Percentiles rank a stretch among this genome's conserved stretches.
phyloP scores from a whole-genome alignment of 2,888 invertebrate genomes.

The Idaea dimidiata region DNA sequence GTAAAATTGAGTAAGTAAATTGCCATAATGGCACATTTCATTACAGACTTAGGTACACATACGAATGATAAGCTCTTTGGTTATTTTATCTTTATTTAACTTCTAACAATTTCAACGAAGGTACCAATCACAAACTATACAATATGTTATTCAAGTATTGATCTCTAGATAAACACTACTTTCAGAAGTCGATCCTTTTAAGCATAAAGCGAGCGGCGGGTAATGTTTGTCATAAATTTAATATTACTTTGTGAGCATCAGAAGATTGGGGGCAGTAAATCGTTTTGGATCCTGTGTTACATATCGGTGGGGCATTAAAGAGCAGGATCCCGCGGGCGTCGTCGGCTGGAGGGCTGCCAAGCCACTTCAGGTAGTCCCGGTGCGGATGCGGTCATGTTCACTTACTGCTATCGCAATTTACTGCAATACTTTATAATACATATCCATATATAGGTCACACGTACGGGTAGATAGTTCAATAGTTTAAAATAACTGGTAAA shows the following conservation, averaged over 20 bases:
- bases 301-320: constrained; percentile 29
- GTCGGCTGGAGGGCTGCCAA: constrained; percentile 50
- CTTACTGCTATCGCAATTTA: constrained; percentile 36
- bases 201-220: constrained; percentile 27
- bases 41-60: not conserved
- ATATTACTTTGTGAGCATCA: constrained; percentile 42
- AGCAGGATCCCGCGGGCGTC: constrained; percentile 29
- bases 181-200: constrained; percentile 27
- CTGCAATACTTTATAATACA: constrained; percentile 26
- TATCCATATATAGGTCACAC: constrained; percentile 13
- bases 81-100: no score
- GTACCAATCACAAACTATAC: constrained; percentile 16
- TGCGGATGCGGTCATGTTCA: constrained; percentile 43
- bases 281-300: constrained; percentile 34
- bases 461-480: not conserved
- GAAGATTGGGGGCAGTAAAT: constrained; percentile 42
- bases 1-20: not conserved
- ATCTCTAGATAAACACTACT: constrained; percentile 29
- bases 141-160: constrained; percentile 27
- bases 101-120: no score
- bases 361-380: constrained; percentile 53
- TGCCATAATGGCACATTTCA: not conserved
- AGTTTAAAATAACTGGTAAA: not conserved
- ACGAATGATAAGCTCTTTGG: no score
- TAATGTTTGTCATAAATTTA: constrained; percentile 40